These are phyloP conservation scores for Zootermopsis nevadensis DNA, from an alignment of 2,888 invertebrate genomes.

Conservation along the genomic window DNA sequence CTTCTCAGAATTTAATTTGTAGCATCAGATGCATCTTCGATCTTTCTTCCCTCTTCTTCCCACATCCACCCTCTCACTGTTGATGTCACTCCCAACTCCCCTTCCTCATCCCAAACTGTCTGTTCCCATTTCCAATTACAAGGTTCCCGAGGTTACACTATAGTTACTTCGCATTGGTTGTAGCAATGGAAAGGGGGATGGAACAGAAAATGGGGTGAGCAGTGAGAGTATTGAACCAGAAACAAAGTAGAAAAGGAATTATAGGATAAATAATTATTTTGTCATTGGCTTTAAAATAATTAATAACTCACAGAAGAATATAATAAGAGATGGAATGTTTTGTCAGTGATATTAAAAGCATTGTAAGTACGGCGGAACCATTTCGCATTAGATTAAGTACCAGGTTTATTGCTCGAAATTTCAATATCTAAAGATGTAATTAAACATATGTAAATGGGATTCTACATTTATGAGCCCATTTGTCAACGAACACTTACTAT, in stretches of 20 bases:
- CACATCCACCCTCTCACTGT: conserved; percentile 34
- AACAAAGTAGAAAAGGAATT: conserved; percentile 32
- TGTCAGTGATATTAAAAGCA: conserved; percentile 6
- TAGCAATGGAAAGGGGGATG: background rate
- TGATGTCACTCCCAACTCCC: conserved; percentile 45
- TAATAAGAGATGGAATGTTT: background rate
- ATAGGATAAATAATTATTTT: conserved; percentile 45
- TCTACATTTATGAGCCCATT: background rate
- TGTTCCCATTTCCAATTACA: conserved; percentile 47
- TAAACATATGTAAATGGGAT: background rate
- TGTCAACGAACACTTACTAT: background rate
- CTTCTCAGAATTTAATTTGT: conserved; percentile 50
- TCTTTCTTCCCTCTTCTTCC: conserved; percentile 32
- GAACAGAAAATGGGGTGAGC: background rate
- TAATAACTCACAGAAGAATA: conserved; percentile 7
- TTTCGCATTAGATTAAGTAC: background rate
- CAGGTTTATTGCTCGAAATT: background rate
- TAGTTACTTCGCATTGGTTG: conserved; percentile 30
- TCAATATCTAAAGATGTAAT: background rate
- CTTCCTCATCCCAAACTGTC: conserved; percentile 30
- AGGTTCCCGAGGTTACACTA: conserved; percentile 39
- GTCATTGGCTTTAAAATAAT: conserved; percentile 32
- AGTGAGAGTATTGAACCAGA: background rate
- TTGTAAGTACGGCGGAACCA: background rate
- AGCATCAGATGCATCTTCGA: conserved; percentile 48